phyloP scores from a whole-genome alignment of 2,797 vertebrate genomes.

The Ctenopoma multispine region DNA sequence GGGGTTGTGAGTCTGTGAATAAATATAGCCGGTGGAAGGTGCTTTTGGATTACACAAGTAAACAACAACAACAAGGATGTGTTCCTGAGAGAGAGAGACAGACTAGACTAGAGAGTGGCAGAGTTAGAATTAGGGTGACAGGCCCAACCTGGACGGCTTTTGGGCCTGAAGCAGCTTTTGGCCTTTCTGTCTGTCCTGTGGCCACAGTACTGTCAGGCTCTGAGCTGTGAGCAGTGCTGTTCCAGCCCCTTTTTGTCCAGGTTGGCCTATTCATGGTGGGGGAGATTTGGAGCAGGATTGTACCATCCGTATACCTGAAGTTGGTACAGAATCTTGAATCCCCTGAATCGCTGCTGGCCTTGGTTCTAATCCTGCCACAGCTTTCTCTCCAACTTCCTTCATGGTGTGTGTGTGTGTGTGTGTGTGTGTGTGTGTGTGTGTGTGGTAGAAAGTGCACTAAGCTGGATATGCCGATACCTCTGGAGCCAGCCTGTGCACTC shows the following conservation, averaged over 20 bases:
- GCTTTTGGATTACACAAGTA: constrained; percentile 15
- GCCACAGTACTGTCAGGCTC: constrained; percentile 35
- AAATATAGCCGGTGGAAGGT: constrained; percentile 14
- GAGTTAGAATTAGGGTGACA: constrained; percentile 71
- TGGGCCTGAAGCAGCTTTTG: constrained; percentile 69
- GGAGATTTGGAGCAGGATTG: constrained; percentile 10
- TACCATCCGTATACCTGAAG: neutral
- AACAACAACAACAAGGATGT: constrained; percentile 31
- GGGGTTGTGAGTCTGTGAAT: constrained; percentile 30
- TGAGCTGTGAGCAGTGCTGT: constrained; percentile 16
- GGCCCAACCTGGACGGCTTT: constrained; percentile 65
- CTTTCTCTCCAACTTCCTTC: constrained; percentile 28
- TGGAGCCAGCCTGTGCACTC: constrained; percentile 20
- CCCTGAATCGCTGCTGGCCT: constrained; percentile 23
- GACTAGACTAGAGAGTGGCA: constrained; percentile 18
- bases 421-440: constrained; percentile 11
- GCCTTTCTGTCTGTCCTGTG: constrained; percentile 45
- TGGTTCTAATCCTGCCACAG: constrained; percentile 19
- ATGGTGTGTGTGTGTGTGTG: constrained; percentile 14
- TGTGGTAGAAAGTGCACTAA: constrained; percentile 13
- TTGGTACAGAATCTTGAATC: constrained; percentile 10
- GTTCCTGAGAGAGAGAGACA: constrained; percentile 22
- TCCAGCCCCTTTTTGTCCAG: constrained; percentile 22
- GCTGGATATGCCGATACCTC: too few relatives aligned
- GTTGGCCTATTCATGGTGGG: constrained; percentile 4